Evolutionary conservation across 1,140 invertebrate genomes (phyloP).

Genomic region (Leptoteleia sp.): DNA sequence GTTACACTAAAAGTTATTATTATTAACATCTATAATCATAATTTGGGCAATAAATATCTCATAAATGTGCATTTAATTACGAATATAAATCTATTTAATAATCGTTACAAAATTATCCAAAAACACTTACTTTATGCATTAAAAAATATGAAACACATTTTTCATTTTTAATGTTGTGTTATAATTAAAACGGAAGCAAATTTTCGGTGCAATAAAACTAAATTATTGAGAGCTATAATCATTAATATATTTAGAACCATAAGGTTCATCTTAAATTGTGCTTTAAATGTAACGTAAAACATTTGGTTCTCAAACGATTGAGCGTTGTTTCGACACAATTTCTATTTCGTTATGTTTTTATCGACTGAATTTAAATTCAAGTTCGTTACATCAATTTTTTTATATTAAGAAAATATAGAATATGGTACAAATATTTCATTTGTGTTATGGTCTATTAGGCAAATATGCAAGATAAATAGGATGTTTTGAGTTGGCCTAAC

Average conservation of each 20-base stretch:
- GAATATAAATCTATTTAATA: no score
- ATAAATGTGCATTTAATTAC: no score
- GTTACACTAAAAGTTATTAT: no score
- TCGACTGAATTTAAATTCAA: constrained; percentile 5
- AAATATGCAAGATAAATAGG: no score
- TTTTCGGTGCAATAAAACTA: constrained; percentile 28
- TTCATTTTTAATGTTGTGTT: constrained; percentile 16
- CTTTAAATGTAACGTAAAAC: constrained; percentile 33
- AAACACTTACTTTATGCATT: background rate
- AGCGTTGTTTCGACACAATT: constrained; percentile 13
- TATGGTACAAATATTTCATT: no score
- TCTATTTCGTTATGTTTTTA: constrained; percentile 22
- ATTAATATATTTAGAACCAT: constrained; percentile 50
- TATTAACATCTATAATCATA: no score
- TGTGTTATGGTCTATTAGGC: no score
- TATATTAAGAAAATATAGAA: no score
- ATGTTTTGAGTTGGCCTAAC: no score
- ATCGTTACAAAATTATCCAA: no score
- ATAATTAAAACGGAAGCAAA: constrained; percentile 13
- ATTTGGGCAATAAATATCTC: no score
- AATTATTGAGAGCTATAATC: constrained; percentile 30
- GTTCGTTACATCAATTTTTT: no score
- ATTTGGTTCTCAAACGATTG: constrained; percentile 11
- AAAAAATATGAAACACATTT: background rate
- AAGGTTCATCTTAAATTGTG: constrained; percentile 32